Conservation (phyloP, 1,140 invertebrate genomes). For the Anagrus nilaparvatae region DNA sequence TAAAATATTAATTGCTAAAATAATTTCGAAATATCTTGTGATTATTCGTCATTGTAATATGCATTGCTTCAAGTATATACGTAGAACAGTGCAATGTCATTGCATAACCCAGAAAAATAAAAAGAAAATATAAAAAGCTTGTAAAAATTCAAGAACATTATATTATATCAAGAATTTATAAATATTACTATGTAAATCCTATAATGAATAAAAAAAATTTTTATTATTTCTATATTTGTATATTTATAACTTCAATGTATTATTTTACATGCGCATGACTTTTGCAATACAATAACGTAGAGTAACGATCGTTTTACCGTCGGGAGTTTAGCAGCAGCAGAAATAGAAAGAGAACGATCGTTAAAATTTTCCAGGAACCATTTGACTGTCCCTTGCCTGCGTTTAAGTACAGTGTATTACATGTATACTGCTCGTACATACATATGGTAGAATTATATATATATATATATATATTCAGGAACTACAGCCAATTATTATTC, state of each 20-base stretch:
- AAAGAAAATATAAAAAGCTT: neutral
- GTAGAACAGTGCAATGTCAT: no score
- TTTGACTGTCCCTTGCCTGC: conserved; percentile 13
- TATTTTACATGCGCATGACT: neutral
- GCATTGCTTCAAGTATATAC: no score
- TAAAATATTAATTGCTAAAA: no score
- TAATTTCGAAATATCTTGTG: no score
- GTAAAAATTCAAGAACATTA: neutral
- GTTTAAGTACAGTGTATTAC: no score
- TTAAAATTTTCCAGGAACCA: conserved; percentile 16
- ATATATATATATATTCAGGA: no score
- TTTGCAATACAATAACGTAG: neutral
- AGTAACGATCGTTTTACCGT: conserved; percentile 11
- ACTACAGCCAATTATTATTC: conserved; percentile 15
- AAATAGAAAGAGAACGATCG: neutral
- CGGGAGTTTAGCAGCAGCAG: neutral
- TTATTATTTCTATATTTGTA: no score
- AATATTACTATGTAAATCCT: neutral
- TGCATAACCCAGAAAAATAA: neutral
- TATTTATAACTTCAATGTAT: no score
- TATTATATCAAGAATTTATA: neutral
- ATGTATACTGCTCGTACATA: no score
- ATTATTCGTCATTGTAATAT: no score
- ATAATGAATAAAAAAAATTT: no score
- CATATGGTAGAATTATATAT: no score